Base-by-base conservation (phyloP, 2,113 vertebrate genomes). In the Ploceus nigricollis region DNA sequence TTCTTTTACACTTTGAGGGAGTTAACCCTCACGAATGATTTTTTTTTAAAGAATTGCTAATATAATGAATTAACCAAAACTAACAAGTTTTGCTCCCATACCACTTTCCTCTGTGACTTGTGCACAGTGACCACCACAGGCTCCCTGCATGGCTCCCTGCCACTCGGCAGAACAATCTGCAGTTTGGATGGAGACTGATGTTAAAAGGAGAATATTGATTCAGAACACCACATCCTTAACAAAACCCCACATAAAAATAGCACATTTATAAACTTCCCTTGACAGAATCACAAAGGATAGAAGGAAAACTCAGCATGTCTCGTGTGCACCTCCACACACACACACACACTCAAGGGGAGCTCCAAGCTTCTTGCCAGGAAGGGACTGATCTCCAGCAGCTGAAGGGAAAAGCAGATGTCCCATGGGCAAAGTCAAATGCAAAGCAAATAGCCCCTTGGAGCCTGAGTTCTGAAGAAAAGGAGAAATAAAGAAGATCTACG, bases 401-500 rank as follows among this genome's bases (percentile, higher is more conserved):
- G 47, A 90, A 90, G 54, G 50, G 37, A 77, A 85, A 58, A 94
- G 48, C 54, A 63, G 33, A 57, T 66, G 27, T 88, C 87, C 75
- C 61, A 7, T 39, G 75, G 78, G 92, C 50, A 95, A 89, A 94
- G 75, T 70, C 75, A 91, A 95, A 91, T 3, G 45, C 53, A 69
- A 90, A 94, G 70, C 57, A 93, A 94, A 97, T 27, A 88, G 50
- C 45, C 94, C 90, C 90, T 86, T 73, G 82, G 84, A 90, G 92
- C n/a, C 63, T 40, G 45, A 87, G 19, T 44, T 87, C 84, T 80
- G 77, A 77, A 61, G 57, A 61, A 48, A 93, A n/a, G 31, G 0
- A 5, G 75, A 90, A 90, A 93, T 86, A 80, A 96, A 84, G 86
- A 93, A 72, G 53, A 95, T 80, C 60, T 79, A 79, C 0, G 0